Percentiles rank a stretch among this genome's conserved stretches.
phyloP scores from a whole-genome alignment of 2,113 vertebrate species.

The Podocnemis expansa region DNA sequence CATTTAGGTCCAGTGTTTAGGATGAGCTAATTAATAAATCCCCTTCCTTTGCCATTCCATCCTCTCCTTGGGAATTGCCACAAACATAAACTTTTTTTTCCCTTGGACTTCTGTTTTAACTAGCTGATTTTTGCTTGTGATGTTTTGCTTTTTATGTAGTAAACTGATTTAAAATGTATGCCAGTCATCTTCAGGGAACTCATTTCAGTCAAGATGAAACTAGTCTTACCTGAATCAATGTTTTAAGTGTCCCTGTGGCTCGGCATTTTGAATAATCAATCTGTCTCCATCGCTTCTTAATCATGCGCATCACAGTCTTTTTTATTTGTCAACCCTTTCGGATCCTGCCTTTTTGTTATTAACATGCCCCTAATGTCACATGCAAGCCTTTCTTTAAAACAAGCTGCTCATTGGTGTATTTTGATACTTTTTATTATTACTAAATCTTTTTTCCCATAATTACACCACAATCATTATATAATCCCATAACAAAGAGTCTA shows the following conservation, averaged over 20 bases:
- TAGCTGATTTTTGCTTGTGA: constrained; percentile 56
- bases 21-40: constrained; percentile 63
- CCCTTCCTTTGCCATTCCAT: neutral
- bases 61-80: constrained; percentile 42
- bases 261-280: constrained; percentile 92
- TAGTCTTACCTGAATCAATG: constrained; percentile 88
- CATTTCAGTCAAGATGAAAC: constrained; percentile 81
- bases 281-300: constrained; percentile 87
- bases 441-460: constrained; percentile 93
- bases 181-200: constrained; percentile 78
- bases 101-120: constrained; percentile 56
- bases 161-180: constrained; percentile 78
- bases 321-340: constrained; percentile 87
- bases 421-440: constrained; percentile 95
- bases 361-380: constrained; percentile 82
- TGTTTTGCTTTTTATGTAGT: constrained; percentile 68
- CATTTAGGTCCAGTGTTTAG: constrained; percentile 57
- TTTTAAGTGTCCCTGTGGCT: constrained; percentile 87
- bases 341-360: constrained; percentile 81
- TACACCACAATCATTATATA: constrained; percentile 99
- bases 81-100: constrained; percentile 34
- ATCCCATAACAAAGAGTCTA: constrained; percentile 98
- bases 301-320: constrained; percentile 81
- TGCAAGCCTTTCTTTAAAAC: constrained; percentile 85
- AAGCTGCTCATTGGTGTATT: constrained; percentile 87